Evolutionary conservation across 2,888 invertebrate genomes (phyloP), one percentile per base, ranked within the genome.

Genomic region (Salpingus planirostris): DNA sequence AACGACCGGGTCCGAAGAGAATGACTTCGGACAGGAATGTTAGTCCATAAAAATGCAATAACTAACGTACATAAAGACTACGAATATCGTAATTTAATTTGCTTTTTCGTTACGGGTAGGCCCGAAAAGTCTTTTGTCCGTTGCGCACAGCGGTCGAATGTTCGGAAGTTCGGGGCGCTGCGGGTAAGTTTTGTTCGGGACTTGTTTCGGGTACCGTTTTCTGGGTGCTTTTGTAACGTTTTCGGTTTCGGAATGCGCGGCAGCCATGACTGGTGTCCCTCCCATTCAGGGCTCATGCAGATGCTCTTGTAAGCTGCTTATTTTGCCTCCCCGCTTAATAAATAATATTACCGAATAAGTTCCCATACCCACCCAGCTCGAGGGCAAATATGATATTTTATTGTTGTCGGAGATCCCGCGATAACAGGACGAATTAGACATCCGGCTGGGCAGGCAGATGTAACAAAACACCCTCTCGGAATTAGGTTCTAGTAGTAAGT

Each of bases 11-110:
- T 45, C 15, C 36, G 37, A 29, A 39, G 43, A 46, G 41, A 50
- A 49, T 44, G 42, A 42, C 44, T 46, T 40, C 38, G 10, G 23
- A 36, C 29, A 40, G 51, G 53, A 55, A 55, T 55, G 51, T 46
- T 48, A 49, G 47, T 45, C 50, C 46, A 54, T 55, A 56, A 56
- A 54, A 54, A 50, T 48, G 49, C 52, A 51, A 49, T 52, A 54
- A 56, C 52, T 52, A 52, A 51, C 47, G 45, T 45, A 44, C 49
- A 50, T 46, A 50, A 52, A 51, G 46, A 48, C 44, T 28, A 44
- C 40, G 48, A 47, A 52, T 44, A 48, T 47, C 42, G 47, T 50
- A 50, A 50, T 52, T 53, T 52, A 52, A 50, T 52, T 52, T 50
- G 46, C 44, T 42, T 46, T 51, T 49, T 47, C 33, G 42, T 44